Percentiles rank a stretch among this genome's conserved stretches.
Conservation (phyloP, 2,113 vertebrate species). For the Amphiprion percula region DNA sequence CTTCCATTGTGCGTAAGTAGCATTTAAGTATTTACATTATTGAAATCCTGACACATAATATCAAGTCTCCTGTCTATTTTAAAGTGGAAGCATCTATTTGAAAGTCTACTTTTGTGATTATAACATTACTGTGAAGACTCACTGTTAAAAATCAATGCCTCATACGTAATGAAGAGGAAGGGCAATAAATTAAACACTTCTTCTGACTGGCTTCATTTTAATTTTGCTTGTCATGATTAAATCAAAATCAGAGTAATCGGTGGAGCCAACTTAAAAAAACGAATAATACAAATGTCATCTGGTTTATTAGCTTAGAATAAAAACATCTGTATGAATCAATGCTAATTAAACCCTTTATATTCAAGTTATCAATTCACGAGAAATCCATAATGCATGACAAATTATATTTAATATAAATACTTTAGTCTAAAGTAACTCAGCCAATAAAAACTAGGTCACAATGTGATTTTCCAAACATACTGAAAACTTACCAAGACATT, state of each 20-base stretch:
- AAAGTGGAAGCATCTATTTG: conserved; percentile 8
- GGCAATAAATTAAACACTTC: background rate
- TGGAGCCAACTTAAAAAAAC: too few species aligned
- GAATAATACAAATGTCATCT: too few species aligned
- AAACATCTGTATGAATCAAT: background rate
- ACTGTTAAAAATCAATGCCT: background rate
- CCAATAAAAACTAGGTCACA: background rate
- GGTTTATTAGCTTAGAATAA: background rate
- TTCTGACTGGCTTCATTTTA: conserved; percentile 12
- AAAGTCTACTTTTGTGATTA: conserved; percentile 14
- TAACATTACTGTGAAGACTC: background rate
- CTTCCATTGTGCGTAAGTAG: conserved; percentile 65
- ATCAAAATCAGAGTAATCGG: background rate
- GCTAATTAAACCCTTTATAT: background rate
- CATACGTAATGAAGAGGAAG: background rate
- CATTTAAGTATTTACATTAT: conserved; percentile 58
- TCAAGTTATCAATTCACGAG: conserved; percentile 6
- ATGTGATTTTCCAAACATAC: background rate
- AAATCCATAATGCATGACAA: background rate
- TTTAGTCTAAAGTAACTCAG: background rate
- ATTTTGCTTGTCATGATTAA: conserved; percentile 13
- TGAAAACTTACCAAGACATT: conserved; percentile 3
- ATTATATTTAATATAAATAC: conserved; percentile 4
- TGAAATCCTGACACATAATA: conserved; percentile 14
- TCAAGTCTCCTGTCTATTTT: conserved; percentile 12